Conservation (phyloP, 2,113 vertebrate species). For the Caloenas nicobarica region DNA sequence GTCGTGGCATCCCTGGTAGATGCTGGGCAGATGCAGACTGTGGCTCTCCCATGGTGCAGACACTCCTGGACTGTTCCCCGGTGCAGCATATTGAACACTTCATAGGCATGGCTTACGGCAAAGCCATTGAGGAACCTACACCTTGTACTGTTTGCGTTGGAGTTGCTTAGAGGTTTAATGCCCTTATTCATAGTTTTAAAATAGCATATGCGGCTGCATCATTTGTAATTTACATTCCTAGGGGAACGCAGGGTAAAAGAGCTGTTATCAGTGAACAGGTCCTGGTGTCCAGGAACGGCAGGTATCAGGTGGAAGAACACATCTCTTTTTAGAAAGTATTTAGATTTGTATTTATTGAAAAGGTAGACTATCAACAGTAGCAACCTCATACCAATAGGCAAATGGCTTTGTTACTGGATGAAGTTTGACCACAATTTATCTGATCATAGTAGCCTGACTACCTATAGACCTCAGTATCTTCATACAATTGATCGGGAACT, state of each 20-base stretch:
- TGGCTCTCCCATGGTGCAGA: neutral
- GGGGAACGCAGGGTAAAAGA: neutral
- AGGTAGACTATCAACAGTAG: neutral
- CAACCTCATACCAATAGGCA: neutral
- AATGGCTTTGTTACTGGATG: neutral
- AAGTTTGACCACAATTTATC: neutral
- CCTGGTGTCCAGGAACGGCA: neutral
- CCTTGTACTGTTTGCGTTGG: neutral
- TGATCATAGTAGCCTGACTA: neutral
- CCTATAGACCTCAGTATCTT: neutral
- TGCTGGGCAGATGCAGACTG: fast-evolving
- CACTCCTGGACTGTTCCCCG: neutral
- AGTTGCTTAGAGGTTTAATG: neutral
- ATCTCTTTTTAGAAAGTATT: neutral
- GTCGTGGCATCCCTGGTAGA: neutral
- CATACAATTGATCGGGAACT: neutral
- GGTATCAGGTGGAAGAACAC: neutral
- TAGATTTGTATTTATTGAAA: neutral
- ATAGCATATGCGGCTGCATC: neutral
- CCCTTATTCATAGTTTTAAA: neutral
- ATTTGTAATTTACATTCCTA: neutral
- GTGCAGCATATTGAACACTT: neutral
- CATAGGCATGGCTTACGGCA: neutral
- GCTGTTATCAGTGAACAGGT: neutral
- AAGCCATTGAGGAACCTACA: neutral